A percentile compares a stretch with the other conserved stretches of the same genome.
phyloP scores from a whole-genome alignment of 2,113 vertebrate species.

The Aviceda subcristata region DNA sequence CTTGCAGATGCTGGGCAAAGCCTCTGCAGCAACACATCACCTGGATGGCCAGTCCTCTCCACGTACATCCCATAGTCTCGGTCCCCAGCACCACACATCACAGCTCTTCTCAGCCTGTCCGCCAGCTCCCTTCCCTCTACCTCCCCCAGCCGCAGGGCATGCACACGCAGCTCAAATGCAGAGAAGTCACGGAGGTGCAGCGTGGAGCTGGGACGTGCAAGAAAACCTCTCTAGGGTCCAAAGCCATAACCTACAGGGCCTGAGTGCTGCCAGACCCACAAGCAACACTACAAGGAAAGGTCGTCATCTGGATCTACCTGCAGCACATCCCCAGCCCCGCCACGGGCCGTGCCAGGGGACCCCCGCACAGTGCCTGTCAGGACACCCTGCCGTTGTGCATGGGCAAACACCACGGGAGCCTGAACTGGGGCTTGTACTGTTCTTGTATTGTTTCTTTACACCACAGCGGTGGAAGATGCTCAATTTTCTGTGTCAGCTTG shows the following conservation, averaged over 20 bases:
- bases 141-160: not conserved
- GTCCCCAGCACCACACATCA: not conserved
- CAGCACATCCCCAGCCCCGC: not conserved
- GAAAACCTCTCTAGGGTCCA: not conserved
- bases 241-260: not conserved
- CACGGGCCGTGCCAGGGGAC: not conserved
- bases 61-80: fast-evolving
- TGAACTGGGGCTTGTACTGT: too few relatives aligned
- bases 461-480: fast-evolving
- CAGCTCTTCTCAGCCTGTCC: not conserved
- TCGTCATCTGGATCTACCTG: fast-evolving
- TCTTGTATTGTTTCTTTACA: not conserved
- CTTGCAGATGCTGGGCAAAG: not conserved
- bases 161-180: not conserved
- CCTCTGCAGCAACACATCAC: not conserved
- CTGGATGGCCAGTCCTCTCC: fast-evolving
- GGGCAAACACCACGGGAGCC: not conserved
- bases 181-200: not conserved
- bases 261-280: not conserved
- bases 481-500: fast-evolving
- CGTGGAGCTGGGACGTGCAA: not conserved
- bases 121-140: fast-evolving
- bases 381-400: fast-evolving
- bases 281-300: not conserved
- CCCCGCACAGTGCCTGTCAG: fast-evolving